Evolutionary conservation across 2,797 vertebrate genomes (phyloP), one percentile per base, ranked within the genome.

Genomic region (Aplochiton taeniatus): DNA sequence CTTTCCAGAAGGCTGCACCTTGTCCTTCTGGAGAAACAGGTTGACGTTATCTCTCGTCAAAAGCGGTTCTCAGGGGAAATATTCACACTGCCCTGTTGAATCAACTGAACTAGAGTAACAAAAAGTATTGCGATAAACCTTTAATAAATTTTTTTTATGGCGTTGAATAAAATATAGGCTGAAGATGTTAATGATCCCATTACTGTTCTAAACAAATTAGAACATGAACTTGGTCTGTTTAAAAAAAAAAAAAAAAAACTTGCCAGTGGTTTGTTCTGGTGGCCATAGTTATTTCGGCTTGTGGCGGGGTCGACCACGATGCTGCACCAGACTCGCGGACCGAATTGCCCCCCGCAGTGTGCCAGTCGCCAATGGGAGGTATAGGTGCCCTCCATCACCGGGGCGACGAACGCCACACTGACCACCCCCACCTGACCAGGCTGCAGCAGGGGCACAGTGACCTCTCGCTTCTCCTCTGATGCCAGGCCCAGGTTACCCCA

Each of bases 361-460:
- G 96, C 95, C 79, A 99, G 92, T 16, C 96, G 94, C 98, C 98
- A 99, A 80, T 99, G 96, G 69, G 98, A 99, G 55, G 97, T 97
- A 68, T 99, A 99, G 4, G 94, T 98, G 83, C 98, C 98, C 87
- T 98, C 97, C 80, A 93, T 88, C 53, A 93, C 80, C 3, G 98
- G 96, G 13, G 98, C 95, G 2, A 96, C 86, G 68, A 99, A 99
- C 64, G 95, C 92, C 77, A 99, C 97, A 51, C 95, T 98, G 78
- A 99, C 94, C 70, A 96, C 90, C 17, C 96, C 97, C 68, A 97
- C 91, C 57, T 98, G 94, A 70, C 96, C 96, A 0, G 95, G 94
- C 65, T 93, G 94, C 79, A 99, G 89, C 78, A 91, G 88, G 59
- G 98, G 98, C 73, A 95, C 96, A 4, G 92, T 81, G 78, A 97